Base-by-base conservation (phyloP, 2,113 vertebrate genomes). In the Campylomormyrus numenius region DNA sequence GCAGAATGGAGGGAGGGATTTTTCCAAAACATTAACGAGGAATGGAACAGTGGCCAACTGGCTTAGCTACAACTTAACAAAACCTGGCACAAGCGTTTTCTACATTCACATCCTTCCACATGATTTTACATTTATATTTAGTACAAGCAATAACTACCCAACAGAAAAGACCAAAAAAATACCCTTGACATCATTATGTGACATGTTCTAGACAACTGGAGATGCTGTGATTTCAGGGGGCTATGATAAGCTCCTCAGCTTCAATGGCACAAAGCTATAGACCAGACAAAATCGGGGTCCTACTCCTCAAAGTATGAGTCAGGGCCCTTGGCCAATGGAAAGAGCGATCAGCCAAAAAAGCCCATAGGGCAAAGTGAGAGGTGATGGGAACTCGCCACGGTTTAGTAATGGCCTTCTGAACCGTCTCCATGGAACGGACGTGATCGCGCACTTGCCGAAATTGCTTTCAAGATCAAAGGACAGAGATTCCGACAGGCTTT, bases 381-480 rank as follows among this genome's bases (percentile, higher is more conserved):
- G 35, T 2, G 19, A 85, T 8, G 48, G 53, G 84, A 45, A 46
- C 31, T 15, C 31, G 19, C 48, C 31, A 27, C 27, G 31, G 56
- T 24, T 74, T 52, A 31, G 11, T 74, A 50, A 39, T 21, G 31
- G 6, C 74, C 49, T 46, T 83, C 80, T 77, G 74, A 89, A 80
- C 21, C 10, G 62, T 31, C 58, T 3, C 62, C 45, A 70, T 56
- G 49, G 31, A 89, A 89, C 1, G 8, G 48, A 24, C 74, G 17
- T n/a, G 19, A 49, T 66, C 46, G 24, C 2, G 8, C 66, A 31
- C n/a, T 50, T 17, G 42, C 9, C 3, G 39, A 74, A 89, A 89
- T 74, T 53, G 74, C 74, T 83, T 70, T 53, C 11, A n/a, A 89
- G 88, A 89, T 89, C 70, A 89, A 89, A 52, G 48, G 49, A 52